Percentiles rank a stretch among this genome's conserved stretches.
These are phyloP conservation scores for Megalonaias nervosa DNA, from an alignment of 1,140 invertebrate genomes.

Conservation along the genomic window DNA sequence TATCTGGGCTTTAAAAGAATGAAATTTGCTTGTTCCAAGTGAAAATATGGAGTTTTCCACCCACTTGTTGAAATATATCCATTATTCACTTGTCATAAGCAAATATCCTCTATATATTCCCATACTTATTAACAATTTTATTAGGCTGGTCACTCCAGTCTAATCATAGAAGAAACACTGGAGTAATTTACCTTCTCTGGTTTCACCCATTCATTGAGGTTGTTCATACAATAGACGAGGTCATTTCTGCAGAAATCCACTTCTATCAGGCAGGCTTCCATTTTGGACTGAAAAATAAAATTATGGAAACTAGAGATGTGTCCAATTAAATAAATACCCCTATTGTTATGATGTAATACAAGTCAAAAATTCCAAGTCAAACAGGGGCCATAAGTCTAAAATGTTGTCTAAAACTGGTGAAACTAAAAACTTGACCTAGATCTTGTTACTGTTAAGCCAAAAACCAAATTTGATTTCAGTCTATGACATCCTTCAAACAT, in stretches of 20 bases:
- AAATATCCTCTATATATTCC: too few species aligned
- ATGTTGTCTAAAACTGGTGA: too few species aligned
- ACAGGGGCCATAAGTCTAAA: too few species aligned
- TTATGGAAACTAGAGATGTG: conserved; percentile 21
- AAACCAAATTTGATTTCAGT: too few species aligned
- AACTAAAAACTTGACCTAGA: too few species aligned
- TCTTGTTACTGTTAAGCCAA: too few species aligned
- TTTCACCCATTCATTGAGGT: conserved; percentile 71
- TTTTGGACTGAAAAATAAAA: conserved; percentile 63
- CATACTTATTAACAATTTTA: not conserved
- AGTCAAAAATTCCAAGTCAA: not conserved
- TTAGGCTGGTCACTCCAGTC: conserved; percentile 1
- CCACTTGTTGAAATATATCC: too few species aligned
- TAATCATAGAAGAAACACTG: conserved; percentile 11
- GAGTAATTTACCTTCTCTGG: conserved; percentile 66
- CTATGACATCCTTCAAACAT: too few species aligned
- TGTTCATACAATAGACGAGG: conserved; percentile 64
- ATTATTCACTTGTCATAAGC: too few species aligned
- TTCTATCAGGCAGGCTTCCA: conserved; percentile 70
- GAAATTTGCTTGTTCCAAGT: too few species aligned
- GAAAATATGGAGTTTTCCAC: not conserved
- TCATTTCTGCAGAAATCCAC: conserved; percentile 68
- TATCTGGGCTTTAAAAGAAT: too few species aligned
- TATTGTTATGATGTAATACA: not conserved
- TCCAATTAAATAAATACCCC: not conserved